Evolutionary conservation across 1,140 invertebrate genomes (phyloP), one percentile per base, ranked within the genome.

Genomic region (Drosophila grimshawi): DNA sequence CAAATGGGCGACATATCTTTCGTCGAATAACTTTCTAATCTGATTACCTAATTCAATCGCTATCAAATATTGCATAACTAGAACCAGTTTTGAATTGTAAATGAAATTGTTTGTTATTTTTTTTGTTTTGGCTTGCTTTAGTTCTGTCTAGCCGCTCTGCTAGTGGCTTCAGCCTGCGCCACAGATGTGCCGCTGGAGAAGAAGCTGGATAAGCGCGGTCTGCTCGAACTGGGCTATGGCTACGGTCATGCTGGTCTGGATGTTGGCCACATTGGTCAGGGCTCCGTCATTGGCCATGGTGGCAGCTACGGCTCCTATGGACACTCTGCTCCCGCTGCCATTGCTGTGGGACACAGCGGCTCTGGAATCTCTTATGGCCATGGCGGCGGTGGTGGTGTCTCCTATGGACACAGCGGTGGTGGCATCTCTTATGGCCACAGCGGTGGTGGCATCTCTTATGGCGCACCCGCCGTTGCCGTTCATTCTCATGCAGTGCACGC

Each of bases 121-220:
- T 51, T 37, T 55, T 33, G 3, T 11, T 45, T 62, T 39, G 43
- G 10, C 33, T 59, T 27, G 91, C 91, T 52, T 88, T 94, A 96
- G 96, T 93, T 96, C 86, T 94, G 94, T 86, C 91, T 95, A 93
- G 94, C 94, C 92, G 93, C 96, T 93, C 94, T 96, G 93, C 95
- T 95, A 93, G 94, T 96, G 93, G 94, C 95, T 91, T 95, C 94
- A 73, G 85, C 85, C 51, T 88, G 55, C 92, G 93, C 94, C 83
- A 94, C 94, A 93, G 81, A 88, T 41, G 75, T 94, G 80, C 94
- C 94, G 11, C 90, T 93, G 62, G 94, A 94, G 70, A 94, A 94
- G 92, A 92, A 92, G 70, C 86, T 94, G 80, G 94, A 94, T 93
- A 94, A 94, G 92, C 94, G 94, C 71, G 94, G 94, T 76, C 93